phyloP scores from a whole-genome alignment of 2,888 invertebrate genomes.

The Andrena dorsata region DNA sequence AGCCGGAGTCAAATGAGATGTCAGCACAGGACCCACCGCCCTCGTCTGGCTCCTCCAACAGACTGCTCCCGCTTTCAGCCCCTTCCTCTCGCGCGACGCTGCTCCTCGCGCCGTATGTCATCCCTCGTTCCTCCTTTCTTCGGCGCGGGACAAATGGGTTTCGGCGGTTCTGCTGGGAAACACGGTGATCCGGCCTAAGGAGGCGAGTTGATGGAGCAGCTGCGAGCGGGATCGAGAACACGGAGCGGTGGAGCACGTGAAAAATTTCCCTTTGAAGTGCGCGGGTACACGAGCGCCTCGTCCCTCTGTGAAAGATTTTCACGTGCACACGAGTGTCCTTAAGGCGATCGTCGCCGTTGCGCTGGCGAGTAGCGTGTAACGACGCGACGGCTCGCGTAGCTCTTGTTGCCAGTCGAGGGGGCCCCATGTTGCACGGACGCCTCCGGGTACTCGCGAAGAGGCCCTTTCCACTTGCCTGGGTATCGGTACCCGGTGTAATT shows the following conservation, averaged over 20 bases:
- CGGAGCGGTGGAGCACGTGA: too few relatives aligned
- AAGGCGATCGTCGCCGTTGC: conserved; percentile 10
- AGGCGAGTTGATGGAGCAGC: too few relatives aligned
- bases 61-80: conserved; percentile 63
- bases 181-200: conserved; percentile 10
- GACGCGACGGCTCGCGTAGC: conserved; percentile 59
- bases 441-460: conserved; percentile 59
- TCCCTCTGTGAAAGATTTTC: too few relatives aligned
- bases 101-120: conserved; percentile 17
- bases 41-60: conserved; percentile 60
- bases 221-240: too few relatives aligned
- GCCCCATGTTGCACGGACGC: conserved; percentile 63
- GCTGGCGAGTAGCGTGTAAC: conserved; percentile 67
- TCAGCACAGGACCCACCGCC: conserved; percentile 73
- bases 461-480: conserved; percentile 54
- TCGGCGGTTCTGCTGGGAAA: conserved; percentile 31
- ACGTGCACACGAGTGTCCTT: background rate
- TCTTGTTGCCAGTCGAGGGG: conserved; percentile 59
- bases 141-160: conserved; percentile 18
- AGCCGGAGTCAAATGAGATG: conserved; percentile 79
- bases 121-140: conserved; percentile 11
- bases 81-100: background rate
- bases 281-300: too few relatives aligned
- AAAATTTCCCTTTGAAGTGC: too few relatives aligned
- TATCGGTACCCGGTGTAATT: conserved; percentile 77